Evolutionary conservation across 2,113 vertebrate genomes (phyloP).

Genomic region (Gorsachius goisagi): DNA sequence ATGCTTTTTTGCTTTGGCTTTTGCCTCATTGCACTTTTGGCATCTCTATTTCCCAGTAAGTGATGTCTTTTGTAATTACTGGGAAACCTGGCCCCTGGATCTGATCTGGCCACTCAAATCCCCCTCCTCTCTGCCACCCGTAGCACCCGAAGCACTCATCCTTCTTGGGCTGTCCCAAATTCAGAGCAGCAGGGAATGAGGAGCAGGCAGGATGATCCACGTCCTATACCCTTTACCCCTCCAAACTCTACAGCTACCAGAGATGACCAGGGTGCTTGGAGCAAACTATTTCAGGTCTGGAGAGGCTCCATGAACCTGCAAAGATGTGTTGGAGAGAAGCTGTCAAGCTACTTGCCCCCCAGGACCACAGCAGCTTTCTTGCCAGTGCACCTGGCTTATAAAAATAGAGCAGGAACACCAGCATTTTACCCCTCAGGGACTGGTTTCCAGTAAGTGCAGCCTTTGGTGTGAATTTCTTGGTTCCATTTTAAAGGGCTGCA

Average conservation of each 20-base stretch:
- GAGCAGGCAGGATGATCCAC: neutral
- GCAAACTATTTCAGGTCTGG: neutral
- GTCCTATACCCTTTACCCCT: neutral
- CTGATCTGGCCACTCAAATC: neutral
- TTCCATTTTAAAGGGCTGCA: neutral
- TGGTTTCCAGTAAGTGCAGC: conserved; percentile 37
- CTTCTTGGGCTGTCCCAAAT: neutral
- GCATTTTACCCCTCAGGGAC: neutral
- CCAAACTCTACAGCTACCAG: neutral
- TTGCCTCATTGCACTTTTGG: neutral
- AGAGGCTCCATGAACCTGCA: neutral
- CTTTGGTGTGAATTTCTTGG: neutral
- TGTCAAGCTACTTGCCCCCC: conserved; percentile 11
- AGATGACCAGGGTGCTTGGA: neutral
- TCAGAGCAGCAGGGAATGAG: neutral
- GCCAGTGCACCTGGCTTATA: conserved; percentile 51
- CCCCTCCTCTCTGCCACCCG: neutral
- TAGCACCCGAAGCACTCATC: neutral
- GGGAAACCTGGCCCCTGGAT: neutral
- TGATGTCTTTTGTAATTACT: neutral
- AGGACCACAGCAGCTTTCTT: neutral
- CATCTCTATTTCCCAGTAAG: neutral
- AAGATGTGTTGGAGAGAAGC: conserved; percentile 38
- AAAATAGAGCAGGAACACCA: conserved; percentile 24
- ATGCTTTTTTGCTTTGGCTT: neutral